Percentiles rank a stretch among this genome's conserved stretches.
Evolutionary conservation across 2,797 vertebrate genomes (phyloP).

Genomic region (Natrix natrix): DNA sequence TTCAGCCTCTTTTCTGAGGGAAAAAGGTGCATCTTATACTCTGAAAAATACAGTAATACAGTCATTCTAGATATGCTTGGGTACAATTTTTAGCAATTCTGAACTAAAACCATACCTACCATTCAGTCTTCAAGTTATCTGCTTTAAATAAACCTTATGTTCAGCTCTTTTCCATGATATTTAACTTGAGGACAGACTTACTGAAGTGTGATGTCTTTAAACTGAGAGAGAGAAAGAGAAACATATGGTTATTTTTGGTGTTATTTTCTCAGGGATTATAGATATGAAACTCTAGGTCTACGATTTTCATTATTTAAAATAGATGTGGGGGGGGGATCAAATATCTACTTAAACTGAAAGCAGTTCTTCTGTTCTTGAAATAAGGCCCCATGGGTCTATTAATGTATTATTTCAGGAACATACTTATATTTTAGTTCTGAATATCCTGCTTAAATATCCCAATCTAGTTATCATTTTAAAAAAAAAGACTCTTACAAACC

Average conservation of each 20-base stretch:
- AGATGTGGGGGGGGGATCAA: constrained; percentile 34
- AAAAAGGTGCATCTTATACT: too few species aligned
- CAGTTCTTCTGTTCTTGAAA: constrained; percentile 10
- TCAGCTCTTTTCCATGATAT: neutral
- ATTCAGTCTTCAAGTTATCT: neutral
- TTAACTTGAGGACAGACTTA: neutral
- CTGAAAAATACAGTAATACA: neutral
- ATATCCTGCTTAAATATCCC: neutral
- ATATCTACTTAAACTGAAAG: constrained; percentile 33
- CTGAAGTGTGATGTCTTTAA: neutral
- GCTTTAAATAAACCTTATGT: neutral
- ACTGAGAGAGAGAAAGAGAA: neutral
- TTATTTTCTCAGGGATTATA: neutral
- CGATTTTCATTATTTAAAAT: constrained; percentile 1
- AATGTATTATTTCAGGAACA: constrained; percentile 21
- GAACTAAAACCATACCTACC: neutral
- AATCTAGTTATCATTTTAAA: constrained; percentile 11
- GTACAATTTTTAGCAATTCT: neutral
- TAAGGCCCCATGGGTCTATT: neutral
- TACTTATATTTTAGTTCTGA: neutral
- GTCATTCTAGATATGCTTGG: neutral
- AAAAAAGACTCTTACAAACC: neutral
- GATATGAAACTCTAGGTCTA: neutral
- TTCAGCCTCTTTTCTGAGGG: too few species aligned
- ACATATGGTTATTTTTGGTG: neutral